Percentiles rank a stretch among this genome's conserved stretches.
Conservation (phyloP, 2,888 invertebrate species). For the Heliconius erato region DNA sequence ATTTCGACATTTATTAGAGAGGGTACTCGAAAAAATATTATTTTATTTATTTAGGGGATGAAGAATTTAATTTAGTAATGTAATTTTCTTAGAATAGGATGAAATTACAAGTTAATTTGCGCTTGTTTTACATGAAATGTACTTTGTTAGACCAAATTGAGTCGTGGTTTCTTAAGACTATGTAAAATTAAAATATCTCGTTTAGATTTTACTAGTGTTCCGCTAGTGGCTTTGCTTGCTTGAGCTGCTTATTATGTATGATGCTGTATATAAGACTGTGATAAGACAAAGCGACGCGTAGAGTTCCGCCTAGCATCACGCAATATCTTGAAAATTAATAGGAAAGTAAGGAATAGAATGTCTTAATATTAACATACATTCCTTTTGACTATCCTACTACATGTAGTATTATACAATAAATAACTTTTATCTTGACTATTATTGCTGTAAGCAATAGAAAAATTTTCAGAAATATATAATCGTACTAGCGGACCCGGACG, state of each 20-base stretch:
- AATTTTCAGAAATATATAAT: too few species aligned
- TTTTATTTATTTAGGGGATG: conserved; percentile 15
- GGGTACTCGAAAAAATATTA: not conserved
- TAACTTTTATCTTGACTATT: too few species aligned
- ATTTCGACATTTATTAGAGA: not conserved
- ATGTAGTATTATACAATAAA: too few species aligned
- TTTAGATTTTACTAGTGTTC: not conserved
- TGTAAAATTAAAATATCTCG: not conserved
- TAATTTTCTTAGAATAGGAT: conserved; percentile 25
- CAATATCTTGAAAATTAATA: too few species aligned
- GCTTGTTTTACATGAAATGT: conserved; percentile 33
- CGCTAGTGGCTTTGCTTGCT: not conserved
- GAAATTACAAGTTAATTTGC: conserved; percentile 40
- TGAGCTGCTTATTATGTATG: not conserved
- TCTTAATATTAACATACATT: not conserved
- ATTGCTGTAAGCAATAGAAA: too few species aligned
- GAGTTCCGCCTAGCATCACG: too few species aligned
- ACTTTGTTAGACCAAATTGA: conserved; percentile 27
- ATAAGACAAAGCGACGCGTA: too few species aligned
- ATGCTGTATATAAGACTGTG: not conserved
- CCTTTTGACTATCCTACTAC: not conserved
- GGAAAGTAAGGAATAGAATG: not conserved
- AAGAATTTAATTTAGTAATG: conserved; percentile 40
- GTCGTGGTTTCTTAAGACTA: not conserved
- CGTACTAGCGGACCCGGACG: too few species aligned